Percentiles rank a stretch among this genome's conserved stretches.
These are phyloP conservation scores for Leptatherina wallacei DNA, from an alignment of 2,797 vertebrate species.

Conservation along the genomic window DNA sequence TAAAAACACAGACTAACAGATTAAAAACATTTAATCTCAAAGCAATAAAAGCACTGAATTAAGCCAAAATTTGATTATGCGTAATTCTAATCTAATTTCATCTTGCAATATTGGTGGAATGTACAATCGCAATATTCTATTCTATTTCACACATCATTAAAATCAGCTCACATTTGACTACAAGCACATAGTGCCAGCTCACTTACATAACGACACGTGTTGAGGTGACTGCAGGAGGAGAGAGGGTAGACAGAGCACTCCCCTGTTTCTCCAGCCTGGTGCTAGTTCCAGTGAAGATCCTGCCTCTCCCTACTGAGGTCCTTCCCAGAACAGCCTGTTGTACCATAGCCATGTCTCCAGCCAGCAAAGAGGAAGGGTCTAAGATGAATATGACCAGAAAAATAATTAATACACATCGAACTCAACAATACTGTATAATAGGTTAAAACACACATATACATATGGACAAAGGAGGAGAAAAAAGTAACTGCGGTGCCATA, in stretches of 20 bases:
- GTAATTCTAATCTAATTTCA: too few species aligned
- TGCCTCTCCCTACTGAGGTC: conserved; percentile 53
- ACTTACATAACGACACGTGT: conserved; percentile 79
- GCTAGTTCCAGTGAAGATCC: conserved; percentile 68
- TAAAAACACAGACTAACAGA: background rate
- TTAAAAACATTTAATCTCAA: background rate
- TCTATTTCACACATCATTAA: background rate
- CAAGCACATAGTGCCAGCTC: background rate
- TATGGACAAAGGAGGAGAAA: background rate
- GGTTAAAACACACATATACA: background rate
- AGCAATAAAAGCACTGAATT: background rate
- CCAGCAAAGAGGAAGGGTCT: conserved; percentile 74
- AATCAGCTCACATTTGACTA: background rate
- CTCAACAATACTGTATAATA: background rate
- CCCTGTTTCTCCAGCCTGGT: conserved; percentile 64
- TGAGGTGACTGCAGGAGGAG: conserved; percentile 66
- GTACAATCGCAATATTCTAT: background rate
- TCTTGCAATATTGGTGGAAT: too few species aligned
- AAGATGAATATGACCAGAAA: conserved; percentile 8
- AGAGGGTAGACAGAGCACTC: conserved; percentile 56
- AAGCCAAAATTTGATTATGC: too few species aligned
- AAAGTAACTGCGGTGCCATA: background rate
- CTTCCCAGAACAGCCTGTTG: conserved; percentile 68
- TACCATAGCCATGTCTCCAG: conserved; percentile 77
- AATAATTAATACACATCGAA: background rate